Evolutionary conservation across 2,888 invertebrate species (phyloP), one percentile per base, ranked within the genome.

Genomic region (Calliphora vomitoria): DNA sequence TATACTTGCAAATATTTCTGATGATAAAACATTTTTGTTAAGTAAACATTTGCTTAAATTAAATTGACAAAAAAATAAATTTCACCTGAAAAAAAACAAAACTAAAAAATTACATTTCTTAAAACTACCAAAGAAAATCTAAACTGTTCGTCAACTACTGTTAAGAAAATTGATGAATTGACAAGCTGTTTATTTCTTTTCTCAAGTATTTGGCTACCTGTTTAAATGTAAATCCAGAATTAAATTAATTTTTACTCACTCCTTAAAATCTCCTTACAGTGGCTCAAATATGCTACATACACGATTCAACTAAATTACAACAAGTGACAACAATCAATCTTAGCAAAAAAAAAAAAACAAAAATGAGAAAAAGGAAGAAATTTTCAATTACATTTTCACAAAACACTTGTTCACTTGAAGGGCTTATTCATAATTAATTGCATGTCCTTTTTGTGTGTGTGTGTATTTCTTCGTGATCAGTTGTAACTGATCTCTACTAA

Each of bases 281-380:
- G 71, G 75, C 74, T 76, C 31, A 50, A 31, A n/a, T 35, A 62
- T 55, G 4, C 64, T 31, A 35, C 18, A 75, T 35, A 58, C 31
- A 13, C 6, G 8, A 10, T 41, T 8, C 10, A 44, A 20, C 35
- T 31, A 83, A 71, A 64, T 78, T 66, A 83, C 78, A 74, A 75
- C 82, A 82, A 82, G 87, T 82, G 87, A 87, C 87, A 87, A 75
- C 79, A 82, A 85, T 87, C 87, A 85, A 87, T 87, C 87, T 87
- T 85, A 58, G n/a, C 18, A 50, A 50, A 69, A 53, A 25, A 15
- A 58, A 60, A 62, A 58, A 31, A 64, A 50, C 44, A 13, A 31
- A 31, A 35, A 5, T 35, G 4, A 4, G 11, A n/a, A 15, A 20
- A 58, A 64, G 13, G 41, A 50, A 50, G 20, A 62, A 53, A 71